Base-by-base conservation (phyloP, 2,797 vertebrate genomes). In the Bucorvus abyssinicus region DNA sequence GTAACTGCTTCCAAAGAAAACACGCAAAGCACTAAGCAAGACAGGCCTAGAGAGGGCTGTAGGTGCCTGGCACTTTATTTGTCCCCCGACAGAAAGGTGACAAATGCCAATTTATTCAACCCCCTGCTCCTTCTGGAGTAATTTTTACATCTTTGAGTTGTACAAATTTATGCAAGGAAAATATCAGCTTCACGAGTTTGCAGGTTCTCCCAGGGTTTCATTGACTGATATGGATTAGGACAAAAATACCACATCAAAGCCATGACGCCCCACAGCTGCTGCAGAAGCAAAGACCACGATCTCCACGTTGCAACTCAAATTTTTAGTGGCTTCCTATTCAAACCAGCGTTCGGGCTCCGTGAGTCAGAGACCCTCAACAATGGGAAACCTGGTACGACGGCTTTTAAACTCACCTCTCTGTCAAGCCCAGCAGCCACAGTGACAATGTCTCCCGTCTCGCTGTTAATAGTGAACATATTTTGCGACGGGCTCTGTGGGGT, bases 381-480 rank as follows among this genome's bases (percentile, higher is more conserved):
- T 0, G 0, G 61, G n/a, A 22, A 55, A 36, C 1, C 12, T 1
- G 30, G 40, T 2, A 7, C 2, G 29, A 17, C 0, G 1, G 27
- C 44, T 24, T 53, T 32, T 29, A 9, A 17, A 94, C 98, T 97
- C 90, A 99, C 99, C 99, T 99, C 99, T 84, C 99, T 98, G 96
- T 99, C 99, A 7, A 99, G 98, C 38, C 99, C 99, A 0, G 99
- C 98, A 1, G 99, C 99, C 95, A 99, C 99, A 0, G 99, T 99
- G 96, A 99, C 98, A 0, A 99, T 99, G 94, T 99, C 99, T 23
- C 99, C 99, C 0, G 99, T 99, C 97, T 99, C 99, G 0, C 99
- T 99, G 98, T 99, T 99, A 87, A 99, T 99, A 67, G 99, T 99
- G 94, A 99, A 99, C 99, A 99, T 99, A 92, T 99, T 99, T 12